Conservation (phyloP, 2,113 vertebrate species). For the human (Homo sapiens) region GRCh38 chr1:17315501-17316000, state of each 20-base stretch:
- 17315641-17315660: background rate
- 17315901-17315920: background rate
- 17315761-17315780: too few species aligned
- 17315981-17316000: background rate
- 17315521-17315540: too few species aligned
- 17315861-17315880: background rate
- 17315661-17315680: background rate
- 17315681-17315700: background rate
- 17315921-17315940: background rate
- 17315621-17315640: background rate
- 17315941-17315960: background rate
- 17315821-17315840: background rate
- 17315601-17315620: background rate
- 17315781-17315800: background rate
- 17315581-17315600: background rate
- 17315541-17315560: background rate
- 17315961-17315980: background rate
- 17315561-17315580: background rate
- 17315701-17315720: background rate
- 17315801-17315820: background rate
- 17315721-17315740: background rate
- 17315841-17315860: background rate
- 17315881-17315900: background rate
- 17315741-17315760: background rate
- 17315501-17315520: background rate